These are phyloP conservation scores for Leptopilina drosophilae DNA, from an alignment of 2,888 invertebrate genomes.

Conservation along the genomic window DNA sequence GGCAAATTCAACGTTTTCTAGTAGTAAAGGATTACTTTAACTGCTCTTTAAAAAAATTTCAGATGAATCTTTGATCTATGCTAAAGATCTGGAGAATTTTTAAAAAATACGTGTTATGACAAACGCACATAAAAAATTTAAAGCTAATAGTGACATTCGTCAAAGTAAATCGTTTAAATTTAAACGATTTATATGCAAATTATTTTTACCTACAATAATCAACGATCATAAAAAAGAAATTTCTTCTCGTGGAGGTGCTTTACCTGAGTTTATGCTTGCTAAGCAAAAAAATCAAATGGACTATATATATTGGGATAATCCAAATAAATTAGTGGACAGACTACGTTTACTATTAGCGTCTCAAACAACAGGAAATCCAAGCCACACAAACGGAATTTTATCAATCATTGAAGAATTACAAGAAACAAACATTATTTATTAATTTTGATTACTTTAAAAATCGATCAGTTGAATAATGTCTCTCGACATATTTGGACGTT, in stretches of 20 bases:
- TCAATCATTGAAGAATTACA: conserved; percentile 40
- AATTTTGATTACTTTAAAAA: background rate
- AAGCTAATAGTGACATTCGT: background rate
- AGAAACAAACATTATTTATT: conserved; percentile 8
- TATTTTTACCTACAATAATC: background rate
- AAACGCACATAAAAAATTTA: background rate
- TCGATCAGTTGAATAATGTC: too few species aligned
- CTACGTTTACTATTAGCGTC: conserved; percentile 10
- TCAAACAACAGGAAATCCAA: conserved; percentile 1
- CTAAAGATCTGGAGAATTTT: background rate
- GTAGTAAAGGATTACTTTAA: background rate
- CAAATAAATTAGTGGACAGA: conserved; percentile 43
- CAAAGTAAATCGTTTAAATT: background rate
- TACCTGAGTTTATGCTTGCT: background rate
- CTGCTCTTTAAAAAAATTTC: background rate
- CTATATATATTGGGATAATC: background rate
- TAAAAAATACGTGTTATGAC: background rate
- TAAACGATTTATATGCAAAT: background rate
- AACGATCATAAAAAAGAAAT: background rate
- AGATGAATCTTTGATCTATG: background rate
- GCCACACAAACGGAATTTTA: conserved; percentile 39
- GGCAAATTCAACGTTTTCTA: background rate
- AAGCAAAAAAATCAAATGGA: conserved; percentile 6
- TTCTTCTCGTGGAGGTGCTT: background rate
- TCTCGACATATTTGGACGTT: background rate